Evolutionary conservation across 2,113 vertebrate species (phyloP).

Genomic region (Salvator merianae): DNA sequence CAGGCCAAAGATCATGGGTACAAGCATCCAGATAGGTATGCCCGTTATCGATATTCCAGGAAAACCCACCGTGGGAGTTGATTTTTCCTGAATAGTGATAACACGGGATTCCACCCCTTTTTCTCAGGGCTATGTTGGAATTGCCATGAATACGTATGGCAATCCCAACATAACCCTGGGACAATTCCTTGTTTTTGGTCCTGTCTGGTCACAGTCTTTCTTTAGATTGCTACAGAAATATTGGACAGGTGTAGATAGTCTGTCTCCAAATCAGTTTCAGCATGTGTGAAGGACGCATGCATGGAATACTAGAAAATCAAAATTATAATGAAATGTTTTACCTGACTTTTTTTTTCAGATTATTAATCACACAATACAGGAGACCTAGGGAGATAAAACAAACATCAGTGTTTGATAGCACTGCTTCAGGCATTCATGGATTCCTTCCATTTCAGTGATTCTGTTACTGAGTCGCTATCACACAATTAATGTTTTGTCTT

Average conservation of each 20-base stretch:
- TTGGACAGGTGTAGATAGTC: neutral
- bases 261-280: neutral
- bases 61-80: no score
- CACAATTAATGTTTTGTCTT: slow-evolving; percentile 20
- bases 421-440: neutral
- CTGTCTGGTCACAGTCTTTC: no score
- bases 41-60: neutral
- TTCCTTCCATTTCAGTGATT: neutral
- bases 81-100: no score
- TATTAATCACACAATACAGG: neutral
- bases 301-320: neutral
- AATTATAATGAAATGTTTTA: neutral
- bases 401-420: neutral
- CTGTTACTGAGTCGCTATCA: neutral
- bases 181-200: no score
- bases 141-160: no score
- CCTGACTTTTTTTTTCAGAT: neutral
- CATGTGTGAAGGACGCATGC: neutral
- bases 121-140: no score
- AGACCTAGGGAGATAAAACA: neutral
- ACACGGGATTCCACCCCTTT: no score
- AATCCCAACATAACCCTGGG: no score
- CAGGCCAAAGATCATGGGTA: no score
- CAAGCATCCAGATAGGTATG: neutral
- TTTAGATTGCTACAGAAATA: no score